Evolutionary conservation across 2,888 invertebrate species (phyloP).

Genomic region (Andrena hattorfiana): DNA sequence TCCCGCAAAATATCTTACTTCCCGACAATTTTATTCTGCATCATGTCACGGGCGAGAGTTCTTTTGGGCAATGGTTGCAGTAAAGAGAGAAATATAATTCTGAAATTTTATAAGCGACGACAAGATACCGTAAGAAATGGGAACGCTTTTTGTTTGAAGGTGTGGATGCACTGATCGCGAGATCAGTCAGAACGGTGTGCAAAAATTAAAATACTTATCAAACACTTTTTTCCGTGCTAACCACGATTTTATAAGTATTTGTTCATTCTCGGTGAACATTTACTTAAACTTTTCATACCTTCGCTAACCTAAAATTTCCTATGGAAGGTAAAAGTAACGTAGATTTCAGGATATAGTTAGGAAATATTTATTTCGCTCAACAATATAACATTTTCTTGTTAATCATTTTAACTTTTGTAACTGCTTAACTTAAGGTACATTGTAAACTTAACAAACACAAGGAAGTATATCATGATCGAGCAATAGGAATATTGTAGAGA

Average conservation of each 20-base stretch:
- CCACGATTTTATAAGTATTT: neutral
- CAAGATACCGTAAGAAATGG: neutral
- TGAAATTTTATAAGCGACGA: slow-evolving; percentile 1
- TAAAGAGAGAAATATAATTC: neutral
- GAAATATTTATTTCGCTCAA: slow-evolving; percentile 10
- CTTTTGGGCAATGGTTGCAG: neutral
- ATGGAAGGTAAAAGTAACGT: neutral
- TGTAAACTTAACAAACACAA: slow-evolving; percentile 22
- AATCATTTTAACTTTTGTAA: slow-evolving; percentile 7
- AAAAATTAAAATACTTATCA: slow-evolving; percentile 34
- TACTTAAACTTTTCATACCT: neutral
- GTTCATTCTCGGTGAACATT: neutral
- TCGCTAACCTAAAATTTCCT: neutral
- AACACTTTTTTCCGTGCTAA: neutral
- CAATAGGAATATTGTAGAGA: neutral
- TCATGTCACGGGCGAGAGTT: neutral
- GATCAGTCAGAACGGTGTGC: slow-evolving; percentile 2
- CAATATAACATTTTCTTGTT: slow-evolving; percentile 17
- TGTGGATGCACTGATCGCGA: slow-evolving; percentile 37
- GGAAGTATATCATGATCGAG: neutral
- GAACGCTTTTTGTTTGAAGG: slow-evolving; percentile 15
- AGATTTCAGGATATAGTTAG: neutral
- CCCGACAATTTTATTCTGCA: neutral
- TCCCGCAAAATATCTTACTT: neutral
- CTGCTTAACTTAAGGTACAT: neutral